Percentiles rank a stretch among this genome's conserved stretches.
Conservation (phyloP, 2,797 vertebrate species). For the Phaenicophaeus curvirostris region DNA sequence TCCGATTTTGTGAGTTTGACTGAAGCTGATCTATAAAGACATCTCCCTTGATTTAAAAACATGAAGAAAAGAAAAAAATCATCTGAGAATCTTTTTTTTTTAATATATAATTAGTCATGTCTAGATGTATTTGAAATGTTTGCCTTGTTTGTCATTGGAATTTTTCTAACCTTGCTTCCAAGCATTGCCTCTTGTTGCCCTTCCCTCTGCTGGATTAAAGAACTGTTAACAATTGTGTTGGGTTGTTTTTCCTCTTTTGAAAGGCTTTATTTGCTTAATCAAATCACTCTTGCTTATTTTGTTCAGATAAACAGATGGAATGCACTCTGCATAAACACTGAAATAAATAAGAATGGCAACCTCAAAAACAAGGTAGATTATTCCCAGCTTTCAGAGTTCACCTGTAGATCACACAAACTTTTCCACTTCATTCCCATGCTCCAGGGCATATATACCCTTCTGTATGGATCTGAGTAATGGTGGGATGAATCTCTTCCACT, state of each 20-base stretch:
- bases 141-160: not conserved
- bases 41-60: not conserved
- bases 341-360: not conserved
- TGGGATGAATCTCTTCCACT: not conserved
- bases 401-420: not conserved
- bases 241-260: not conserved
- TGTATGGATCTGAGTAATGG: not conserved
- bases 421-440: not conserved
- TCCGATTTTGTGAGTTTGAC: not conserved
- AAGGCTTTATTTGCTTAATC: slow-evolving; percentile 40
- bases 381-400: not conserved
- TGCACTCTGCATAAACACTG: not conserved
- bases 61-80: not conserved
- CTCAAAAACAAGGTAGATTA: not conserved
- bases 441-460: not conserved
- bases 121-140: not conserved
- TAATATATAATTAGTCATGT: not conserved
- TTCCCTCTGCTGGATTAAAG: slow-evolving; percentile 1
- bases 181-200: not conserved
- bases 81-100: not conserved
- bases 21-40: not conserved
- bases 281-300: slow-evolving; percentile 4
- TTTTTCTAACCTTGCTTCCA: not conserved
- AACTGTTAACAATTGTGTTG: not conserved
- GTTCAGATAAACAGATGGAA: slow-evolving; percentile 21